Evolutionary conservation across 2,888 invertebrate genomes (phyloP).

Genomic region (Dryadula phaetusa): DNA sequence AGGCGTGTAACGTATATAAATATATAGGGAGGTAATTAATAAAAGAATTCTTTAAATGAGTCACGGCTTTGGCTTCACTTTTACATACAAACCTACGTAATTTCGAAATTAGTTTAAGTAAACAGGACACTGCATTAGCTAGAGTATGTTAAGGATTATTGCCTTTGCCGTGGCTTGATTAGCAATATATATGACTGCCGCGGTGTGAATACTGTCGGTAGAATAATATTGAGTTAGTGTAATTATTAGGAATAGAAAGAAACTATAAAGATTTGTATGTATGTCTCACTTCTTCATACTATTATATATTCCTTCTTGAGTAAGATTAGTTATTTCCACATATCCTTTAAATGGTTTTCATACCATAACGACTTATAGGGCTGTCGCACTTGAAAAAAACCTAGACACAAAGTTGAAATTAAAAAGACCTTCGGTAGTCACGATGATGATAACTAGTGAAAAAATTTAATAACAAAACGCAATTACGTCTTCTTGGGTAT

Average conservation of each 20-base stretch:
- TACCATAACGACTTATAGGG: constrained; percentile 9
- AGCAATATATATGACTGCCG: constrained; percentile 34
- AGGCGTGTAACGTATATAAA: background rate
- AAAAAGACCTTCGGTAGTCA: background rate
- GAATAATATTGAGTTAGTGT: constrained; percentile 40
- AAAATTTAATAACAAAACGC: background rate
- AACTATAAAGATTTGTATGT: constrained; percentile 20
- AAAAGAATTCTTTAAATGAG: constrained; percentile 3
- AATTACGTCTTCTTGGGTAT: background rate
- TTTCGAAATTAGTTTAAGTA: constrained; percentile 39
- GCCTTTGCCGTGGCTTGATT: constrained; percentile 26
- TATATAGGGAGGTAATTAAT: background rate
- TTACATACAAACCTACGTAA: background rate
- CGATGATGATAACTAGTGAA: background rate
- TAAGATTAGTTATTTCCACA: constrained; percentile 40
- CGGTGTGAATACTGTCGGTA: constrained; percentile 23
- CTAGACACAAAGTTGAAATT: background rate
- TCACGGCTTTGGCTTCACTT: background rate
- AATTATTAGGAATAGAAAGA: constrained; percentile 27
- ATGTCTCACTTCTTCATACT: constrained; percentile 26
- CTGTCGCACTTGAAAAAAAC: background rate
- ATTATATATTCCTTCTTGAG: constrained; percentile 35
- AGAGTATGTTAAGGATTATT: constrained; percentile 40
- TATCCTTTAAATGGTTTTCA: constrained; percentile 27
- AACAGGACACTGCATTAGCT: constrained; percentile 32